phyloP scores from a whole-genome alignment of 2,797 vertebrate genomes.

The Poecilia picta region DNA sequence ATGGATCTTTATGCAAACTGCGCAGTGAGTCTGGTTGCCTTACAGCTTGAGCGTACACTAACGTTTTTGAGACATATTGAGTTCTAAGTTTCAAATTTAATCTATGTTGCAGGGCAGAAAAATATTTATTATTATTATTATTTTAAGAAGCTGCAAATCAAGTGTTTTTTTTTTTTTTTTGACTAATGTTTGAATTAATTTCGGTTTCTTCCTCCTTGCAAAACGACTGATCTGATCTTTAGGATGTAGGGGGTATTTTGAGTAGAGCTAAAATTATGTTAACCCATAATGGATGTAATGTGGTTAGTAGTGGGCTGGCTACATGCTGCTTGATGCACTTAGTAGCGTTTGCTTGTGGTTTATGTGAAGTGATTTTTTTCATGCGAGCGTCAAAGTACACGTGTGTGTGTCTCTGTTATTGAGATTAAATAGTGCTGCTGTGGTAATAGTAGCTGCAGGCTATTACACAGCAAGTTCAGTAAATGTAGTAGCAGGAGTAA shows the following conservation, averaged over 20 bases:
- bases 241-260: slow-evolving; percentile 7
- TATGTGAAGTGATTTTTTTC: slow-evolving; percentile 3
- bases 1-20: background rate
- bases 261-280: slow-evolving; percentile 7
- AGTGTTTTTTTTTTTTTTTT: background rate
- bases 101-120: background rate
- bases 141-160: background rate
- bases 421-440: slow-evolving; percentile 43
- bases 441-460: slow-evolving; percentile 55
- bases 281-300: slow-evolving; percentile 1
- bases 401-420: slow-evolving; percentile 15
- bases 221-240: background rate
- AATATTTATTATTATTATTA: background rate
- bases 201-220: background rate
- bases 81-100: background rate
- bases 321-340: slow-evolving; percentile 22
- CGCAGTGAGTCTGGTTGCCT: background rate
- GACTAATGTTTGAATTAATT: slow-evolving; percentile 2
- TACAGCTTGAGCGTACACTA: background rate
- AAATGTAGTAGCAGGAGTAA: slow-evolving; percentile 38
- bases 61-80: background rate
- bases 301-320: slow-evolving; percentile 22
- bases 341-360: background rate
- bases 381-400: background rate
- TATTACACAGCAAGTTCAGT: slow-evolving; percentile 31